Evolutionary conservation across 2,888 invertebrate species (phyloP), one percentile per base, ranked within the genome.

Genomic region (Eledona agricola): DNA sequence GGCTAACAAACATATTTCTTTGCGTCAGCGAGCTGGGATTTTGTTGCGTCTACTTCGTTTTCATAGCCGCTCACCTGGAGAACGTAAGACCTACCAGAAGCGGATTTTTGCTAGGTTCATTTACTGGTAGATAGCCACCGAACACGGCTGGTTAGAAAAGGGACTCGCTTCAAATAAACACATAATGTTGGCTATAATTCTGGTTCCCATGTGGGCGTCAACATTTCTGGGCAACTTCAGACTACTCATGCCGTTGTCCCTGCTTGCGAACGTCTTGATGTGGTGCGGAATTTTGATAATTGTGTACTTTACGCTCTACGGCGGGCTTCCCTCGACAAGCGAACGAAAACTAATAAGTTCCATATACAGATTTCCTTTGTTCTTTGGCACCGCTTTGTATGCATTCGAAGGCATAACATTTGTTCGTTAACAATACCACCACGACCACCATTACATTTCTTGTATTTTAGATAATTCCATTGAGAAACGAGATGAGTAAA

Each of bases 41-140:
- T 79, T 98, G 98, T 77, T 96, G 96, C 75, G 92, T 97, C 16
- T 98, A 98, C 77, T 90, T 96, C 67, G 91, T 97, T n/a, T 97
- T 97, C 75, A 90, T 97, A 62, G 89, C 95, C 4, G 86, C 87
- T 53, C 46, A 52, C 53, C 60, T 45, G 38, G 4, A 11, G 9
- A 5, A 50, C 17, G 22, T 47, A 28, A 23, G 13, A 19, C 4
- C 4, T 5, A 11, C 4, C 13, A 7, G 2, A 12, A n/a, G 15
- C 10, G 2, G 6, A 12, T 38, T 25, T 38, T 25, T 38, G 6
- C 2, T 15, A 5, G n/a, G 17, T 28, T 11, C 25, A 12, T 16
- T 7, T 26, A 15, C 9, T 74, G 73, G 6, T 74, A 89, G 89
- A 83, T 89, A 17, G 73, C 85, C 58, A 80, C 82, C 56, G 80